Evolutionary conservation across 2,888 invertebrate genomes (phyloP).

Genomic region (Drosophila silvestris): DNA sequence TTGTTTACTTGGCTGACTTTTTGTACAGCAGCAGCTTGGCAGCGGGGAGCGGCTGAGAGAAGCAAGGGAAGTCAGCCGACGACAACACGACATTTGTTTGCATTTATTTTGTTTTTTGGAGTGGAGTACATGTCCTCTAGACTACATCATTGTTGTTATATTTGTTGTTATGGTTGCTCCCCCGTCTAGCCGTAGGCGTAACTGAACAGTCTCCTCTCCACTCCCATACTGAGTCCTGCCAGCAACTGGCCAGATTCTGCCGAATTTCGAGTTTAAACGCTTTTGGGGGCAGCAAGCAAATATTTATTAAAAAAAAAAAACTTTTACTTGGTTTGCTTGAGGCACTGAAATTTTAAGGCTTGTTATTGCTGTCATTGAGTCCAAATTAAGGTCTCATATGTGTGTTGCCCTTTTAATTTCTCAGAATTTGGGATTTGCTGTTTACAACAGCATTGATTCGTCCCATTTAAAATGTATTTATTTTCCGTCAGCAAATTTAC

Average conservation of each 20-base stretch:
- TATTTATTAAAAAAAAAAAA: slow-evolving; percentile 6
- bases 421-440: slow-evolving; percentile 1
- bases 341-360: slow-evolving; percentile 1
- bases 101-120: slow-evolving; percentile 69
- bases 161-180: slow-evolving; percentile 11
- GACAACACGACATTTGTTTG: slow-evolving; percentile 70
- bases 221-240: background rate
- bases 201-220: slow-evolving; percentile 25
- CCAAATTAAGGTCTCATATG: background rate
- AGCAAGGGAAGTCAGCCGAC: slow-evolving; percentile 11
- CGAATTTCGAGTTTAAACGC: slow-evolving; percentile 5
- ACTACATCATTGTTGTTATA: slow-evolving; percentile 27
- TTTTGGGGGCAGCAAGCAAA: slow-evolving; percentile 3
- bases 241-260: slow-evolving; percentile 22
- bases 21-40: background rate
- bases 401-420: background rate
- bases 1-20: slow-evolving; percentile 24
- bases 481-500: slow-evolving; percentile 6
- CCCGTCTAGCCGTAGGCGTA: slow-evolving; percentile 50
- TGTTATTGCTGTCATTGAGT: background rate
- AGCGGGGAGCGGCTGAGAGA: background rate
- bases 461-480: slow-evolving; percentile 18
- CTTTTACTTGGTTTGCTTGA: slow-evolving; percentile 13
- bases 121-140: slow-evolving; percentile 48
- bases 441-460: slow-evolving; percentile 6